Percentiles rank a stretch among this genome's conserved stretches.
These are phyloP conservation scores for Mastomys coucha DNA, from an alignment of 2,113 vertebrate species.

Conservation along the genomic window DNA sequence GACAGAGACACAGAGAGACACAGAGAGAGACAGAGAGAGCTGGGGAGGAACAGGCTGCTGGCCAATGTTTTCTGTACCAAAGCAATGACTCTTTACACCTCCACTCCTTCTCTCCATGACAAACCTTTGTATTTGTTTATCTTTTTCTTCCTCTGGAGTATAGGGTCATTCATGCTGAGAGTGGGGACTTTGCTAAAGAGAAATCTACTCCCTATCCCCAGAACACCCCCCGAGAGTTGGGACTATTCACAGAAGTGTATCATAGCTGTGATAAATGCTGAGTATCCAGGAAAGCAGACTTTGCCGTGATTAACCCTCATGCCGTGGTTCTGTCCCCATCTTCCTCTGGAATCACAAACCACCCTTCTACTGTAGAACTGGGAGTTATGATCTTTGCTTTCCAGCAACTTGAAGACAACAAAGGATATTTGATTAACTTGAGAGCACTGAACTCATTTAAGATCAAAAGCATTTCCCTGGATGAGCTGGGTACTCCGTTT, in stretches of 20 bases:
- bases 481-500: neutral
- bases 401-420: neutral
- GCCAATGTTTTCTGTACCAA: neutral
- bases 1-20: neutral
- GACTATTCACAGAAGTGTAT: neutral
- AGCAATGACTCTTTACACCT: too few relatives aligned
- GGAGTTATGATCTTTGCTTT: neutral
- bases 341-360: neutral
- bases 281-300: rapidly evolving
- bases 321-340: neutral
- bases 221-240: too few relatives aligned
- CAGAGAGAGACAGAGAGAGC: neutral
- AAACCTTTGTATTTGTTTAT: neutral
- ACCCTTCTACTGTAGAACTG: neutral
- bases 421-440: neutral
- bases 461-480: neutral
- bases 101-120: neutral
- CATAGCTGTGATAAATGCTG: rapidly evolving
- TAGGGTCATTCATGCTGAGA: neutral
- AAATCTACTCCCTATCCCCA: too few relatives aligned
- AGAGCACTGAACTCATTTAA: neutral
- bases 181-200: rapidly evolving
- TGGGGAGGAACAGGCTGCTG: neutral
- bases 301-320: too few relatives aligned
- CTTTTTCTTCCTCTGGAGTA: neutral